phyloP scores from a whole-genome alignment of 2,797 vertebrate species.

The Phoeniculus purpureus region DNA sequence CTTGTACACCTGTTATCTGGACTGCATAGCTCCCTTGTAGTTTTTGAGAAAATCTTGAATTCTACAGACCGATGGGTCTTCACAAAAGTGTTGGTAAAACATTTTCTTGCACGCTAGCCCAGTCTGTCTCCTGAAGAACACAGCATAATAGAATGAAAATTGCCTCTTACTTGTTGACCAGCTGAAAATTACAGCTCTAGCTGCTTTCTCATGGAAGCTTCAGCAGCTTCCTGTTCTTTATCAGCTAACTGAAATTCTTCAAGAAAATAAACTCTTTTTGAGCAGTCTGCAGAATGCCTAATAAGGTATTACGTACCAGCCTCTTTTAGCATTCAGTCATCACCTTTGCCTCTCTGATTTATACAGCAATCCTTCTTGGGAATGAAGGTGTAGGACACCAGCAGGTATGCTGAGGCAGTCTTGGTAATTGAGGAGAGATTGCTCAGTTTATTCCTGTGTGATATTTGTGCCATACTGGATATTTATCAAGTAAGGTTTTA shows the following conservation, averaged over 20 bases:
- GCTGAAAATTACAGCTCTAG: conserved; percentile 63
- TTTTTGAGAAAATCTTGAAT: conserved; percentile 34
- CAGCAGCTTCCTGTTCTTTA: conserved; percentile 56
- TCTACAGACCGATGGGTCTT: conserved; percentile 14
- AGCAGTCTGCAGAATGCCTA: conserved; percentile 53
- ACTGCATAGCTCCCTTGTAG: neutral
- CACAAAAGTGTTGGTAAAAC: neutral
- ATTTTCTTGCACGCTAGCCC: conserved; percentile 52
- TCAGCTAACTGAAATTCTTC: conserved; percentile 68
- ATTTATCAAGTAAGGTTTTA: neutral
- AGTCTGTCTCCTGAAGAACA: conserved; percentile 60
- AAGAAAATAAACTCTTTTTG: conserved; percentile 55
- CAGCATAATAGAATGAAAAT: conserved; percentile 69
- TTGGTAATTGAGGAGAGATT: neutral
- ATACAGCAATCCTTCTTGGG: conserved; percentile 42
- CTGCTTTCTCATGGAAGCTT: conserved; percentile 59
- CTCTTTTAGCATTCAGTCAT: conserved; percentile 43
- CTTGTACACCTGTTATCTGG: neutral
- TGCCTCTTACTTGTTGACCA: conserved; percentile 65
- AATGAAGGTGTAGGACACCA: conserved; percentile 30
- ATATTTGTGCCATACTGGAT: neutral
- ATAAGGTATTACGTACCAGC: conserved; percentile 12
- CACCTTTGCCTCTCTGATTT: conserved; percentile 26
- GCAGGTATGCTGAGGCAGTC: neutral
- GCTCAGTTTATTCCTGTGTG: neutral